phyloP scores from a whole-genome alignment of 2,888 invertebrate genomes.

The Melieria omissa region DNA sequence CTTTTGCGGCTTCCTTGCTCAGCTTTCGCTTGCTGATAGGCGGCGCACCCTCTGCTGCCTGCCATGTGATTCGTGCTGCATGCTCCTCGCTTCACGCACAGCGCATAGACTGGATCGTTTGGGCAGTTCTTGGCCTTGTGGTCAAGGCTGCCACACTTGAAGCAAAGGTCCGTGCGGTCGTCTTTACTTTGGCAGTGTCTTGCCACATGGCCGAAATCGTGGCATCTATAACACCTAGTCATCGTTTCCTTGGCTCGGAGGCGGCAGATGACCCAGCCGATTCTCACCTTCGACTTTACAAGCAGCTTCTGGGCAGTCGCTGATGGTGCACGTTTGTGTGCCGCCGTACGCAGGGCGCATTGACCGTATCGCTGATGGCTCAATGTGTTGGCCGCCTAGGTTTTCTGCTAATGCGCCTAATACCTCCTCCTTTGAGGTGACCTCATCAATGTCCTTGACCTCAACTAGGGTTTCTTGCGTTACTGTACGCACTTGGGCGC shows the following conservation, averaged over 20 bases:
- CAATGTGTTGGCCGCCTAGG: neutral
- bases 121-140: neutral
- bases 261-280: neutral
- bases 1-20: too few species aligned
- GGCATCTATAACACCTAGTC: neutral
- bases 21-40: neutral
- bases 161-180: neutral
- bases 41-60: neutral
- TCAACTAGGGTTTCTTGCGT: neutral
- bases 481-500: neutral
- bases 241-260: neutral
- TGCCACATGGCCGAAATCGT: neutral
- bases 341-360: neutral
- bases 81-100: neutral
- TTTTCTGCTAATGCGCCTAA: neutral
- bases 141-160: neutral
- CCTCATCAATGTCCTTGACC: neutral
- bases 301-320: neutral
- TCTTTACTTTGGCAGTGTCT: neutral
- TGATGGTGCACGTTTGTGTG: neutral
- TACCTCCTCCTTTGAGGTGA: conserved; percentile 4
- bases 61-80: neutral
- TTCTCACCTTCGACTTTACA: neutral
- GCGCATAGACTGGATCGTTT: neutral
- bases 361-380: neutral